Base-by-base conservation (phyloP, 2,113 vertebrate genomes). In the Thymallus thymallus region DNA sequence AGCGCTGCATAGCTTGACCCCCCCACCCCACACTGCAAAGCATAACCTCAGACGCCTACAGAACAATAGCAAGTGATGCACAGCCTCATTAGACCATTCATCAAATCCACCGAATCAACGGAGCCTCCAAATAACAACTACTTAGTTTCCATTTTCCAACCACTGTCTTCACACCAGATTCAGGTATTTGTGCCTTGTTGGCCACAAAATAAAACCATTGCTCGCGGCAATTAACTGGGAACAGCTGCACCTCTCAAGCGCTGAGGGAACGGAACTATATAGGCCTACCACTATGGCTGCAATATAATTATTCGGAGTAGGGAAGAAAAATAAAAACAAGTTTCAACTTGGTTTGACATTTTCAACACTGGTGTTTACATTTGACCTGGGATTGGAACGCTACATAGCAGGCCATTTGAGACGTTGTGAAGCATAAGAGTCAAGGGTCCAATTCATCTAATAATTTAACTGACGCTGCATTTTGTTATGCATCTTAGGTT, bases 51-150 rank as follows among this genome's bases (percentile, higher is more conserved):
- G 76, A 82, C 62, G 76, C 80, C 71, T 67, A 14, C 20, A 64
- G 71, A 78, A 86, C 78, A 84, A 82, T 84, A 76, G 71, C 32
- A 65, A 65, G 79, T 72, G 75, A 81, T 58, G 71, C 78, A 41
- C 51, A 41, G 51, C 68, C 71, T 84, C 76, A 78, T 82, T 82
- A 78, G 75, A 78, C 75, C 75, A 73, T 60, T 76, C 71, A 72
- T 76, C 74, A 79, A 74, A 77, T 68, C 74, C 22, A 45, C 60
- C 65, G 68, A 78, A 80, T 76, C 69, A 75, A 30, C 14, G 13
- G 32, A 22, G 29, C 24, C 22, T 41, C n/a, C 41, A 24, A 41
- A 67, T 32, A 76, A 60, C 45, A 58, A 65, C 46, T 48, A 73
- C 26, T 48, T 29, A 6, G 69, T 35, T 23, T n/a, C 29, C 6